These are phyloP conservation scores for Porites divaricata DNA, from an alignment of 92 coral and sea anemone genomes.

Conservation along the genomic window DNA sequence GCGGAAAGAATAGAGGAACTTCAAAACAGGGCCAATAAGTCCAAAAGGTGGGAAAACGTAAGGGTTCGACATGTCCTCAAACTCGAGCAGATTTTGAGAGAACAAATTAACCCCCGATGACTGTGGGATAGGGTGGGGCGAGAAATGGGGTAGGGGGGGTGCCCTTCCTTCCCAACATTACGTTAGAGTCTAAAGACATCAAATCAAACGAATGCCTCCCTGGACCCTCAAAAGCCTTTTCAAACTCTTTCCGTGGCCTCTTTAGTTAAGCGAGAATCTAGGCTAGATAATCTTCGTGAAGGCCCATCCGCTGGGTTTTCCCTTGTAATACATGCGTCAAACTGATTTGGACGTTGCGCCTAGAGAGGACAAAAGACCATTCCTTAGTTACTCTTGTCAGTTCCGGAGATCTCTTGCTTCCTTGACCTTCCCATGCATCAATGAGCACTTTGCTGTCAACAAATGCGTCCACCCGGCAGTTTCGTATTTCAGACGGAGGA, in stretches of 20 bases:
- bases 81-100: slow-evolving; percentile 21
- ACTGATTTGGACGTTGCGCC: neutral
- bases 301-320: slow-evolving; percentile 28
- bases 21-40: slow-evolving; percentile 29
- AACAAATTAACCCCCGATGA: slow-evolving; percentile 42
- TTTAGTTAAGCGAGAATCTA: slow-evolving; percentile 5
- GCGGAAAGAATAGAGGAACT: slow-evolving; percentile 7
- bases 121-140: slow-evolving; percentile 33
- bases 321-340: neutral
- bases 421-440: slow-evolving; percentile 25
- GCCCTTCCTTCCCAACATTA: slow-evolving; percentile 4
- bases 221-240: slow-evolving; percentile 15
- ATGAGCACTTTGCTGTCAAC: slow-evolving; percentile 32
- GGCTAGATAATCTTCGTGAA: slow-evolving; percentile 2
- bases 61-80: slow-evolving; percentile 21
- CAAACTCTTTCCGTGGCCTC: slow-evolving; percentile 6
- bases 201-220: slow-evolving; percentile 38
- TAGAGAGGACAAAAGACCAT: neutral
- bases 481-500: neutral
- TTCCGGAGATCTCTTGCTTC: slow-evolving; percentile 11
- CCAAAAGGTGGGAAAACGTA: slow-evolving; percentile 45
- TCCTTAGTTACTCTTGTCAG: slow-evolving; percentile 26
- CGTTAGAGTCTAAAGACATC: slow-evolving; percentile 38
- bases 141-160: slow-evolving; percentile 31
- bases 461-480: slow-evolving; percentile 17